Base-by-base conservation (phyloP, 2,888 invertebrate genomes). In the Cerceris ruficornis region DNA sequence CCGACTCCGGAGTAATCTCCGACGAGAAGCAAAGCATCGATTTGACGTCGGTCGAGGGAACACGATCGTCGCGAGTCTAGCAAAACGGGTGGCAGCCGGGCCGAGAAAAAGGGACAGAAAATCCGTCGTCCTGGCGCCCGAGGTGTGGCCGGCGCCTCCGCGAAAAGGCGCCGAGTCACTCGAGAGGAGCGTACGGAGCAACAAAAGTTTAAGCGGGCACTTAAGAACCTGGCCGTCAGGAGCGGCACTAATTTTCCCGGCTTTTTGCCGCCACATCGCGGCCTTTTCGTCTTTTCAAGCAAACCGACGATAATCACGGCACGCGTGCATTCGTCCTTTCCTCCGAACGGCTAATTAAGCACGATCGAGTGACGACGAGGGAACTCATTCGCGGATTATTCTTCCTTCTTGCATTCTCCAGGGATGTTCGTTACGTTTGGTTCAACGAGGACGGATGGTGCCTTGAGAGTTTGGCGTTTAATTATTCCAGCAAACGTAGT, bases 91-190 rank as follows among this genome's bases (percentile, higher is more conserved):
- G 69, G 55, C 49, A 17, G 78, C 9, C 14, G 17, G 13, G 50
- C 2, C 9, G 65, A 54, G 69, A 72, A 76, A 73, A 83, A 65
- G 73, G 61, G 77, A 77, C 60, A 54, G 58, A 67, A 65, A 65
- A 76, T 80, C 77, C 87, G 87, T 84, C 86, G 83, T 54, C 71
- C 85, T 87, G 89, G 89, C 89, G 89, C 89, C 88, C 87, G 77
- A 90, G 89, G 89, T 89, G 89, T 88, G 89, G 87, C 75, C 83
- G 88, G 88, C 88, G 89, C 86, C 88, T 84, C 69, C 77, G 80
- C 82, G 81, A 82, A 82, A 87, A 89, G 75, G 78, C 81, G 84
- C 80, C 82, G 60, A 87, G 86, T 89, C 88, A 88, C 77, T 74
- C 15, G 46, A 57, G 46, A 57, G 60, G 70, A 64, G 61, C 73